Evolutionary conservation across 2,888 invertebrate genomes (phyloP).

Genomic region (Laothoe populi): DNA sequence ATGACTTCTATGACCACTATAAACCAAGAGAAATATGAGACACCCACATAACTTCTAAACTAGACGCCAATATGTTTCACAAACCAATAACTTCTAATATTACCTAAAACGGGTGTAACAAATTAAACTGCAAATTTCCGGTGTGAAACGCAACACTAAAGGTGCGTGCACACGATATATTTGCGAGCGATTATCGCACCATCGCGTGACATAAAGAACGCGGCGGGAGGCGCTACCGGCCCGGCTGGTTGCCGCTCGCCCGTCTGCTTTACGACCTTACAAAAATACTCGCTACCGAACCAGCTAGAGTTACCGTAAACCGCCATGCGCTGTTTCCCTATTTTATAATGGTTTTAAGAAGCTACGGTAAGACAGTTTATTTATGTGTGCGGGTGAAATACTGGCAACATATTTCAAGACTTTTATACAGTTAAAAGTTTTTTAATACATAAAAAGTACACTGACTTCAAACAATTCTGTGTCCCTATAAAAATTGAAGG

Average conservation of each 20-base stretch:
- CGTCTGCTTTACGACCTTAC: slow-evolving; percentile 65
- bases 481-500: too few relatives aligned
- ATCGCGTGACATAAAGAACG: slow-evolving; percentile 75
- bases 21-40: neutral
- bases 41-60: neutral
- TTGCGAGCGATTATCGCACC: slow-evolving; percentile 57
- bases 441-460: too few relatives aligned
- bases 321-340: slow-evolving; percentile 29
- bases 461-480: too few relatives aligned
- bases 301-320: slow-evolving; percentile 40
- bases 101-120: slow-evolving; percentile 41
- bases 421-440: neutral
- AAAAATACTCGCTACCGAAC: slow-evolving; percentile 53
- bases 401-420: slow-evolving; percentile 3
- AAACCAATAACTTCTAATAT: slow-evolving; percentile 29
- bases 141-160: slow-evolving; percentile 63
- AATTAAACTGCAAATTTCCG: slow-evolving; percentile 30
- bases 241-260: slow-evolving; percentile 34
- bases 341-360: slow-evolving; percentile 33
- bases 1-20: neutral
- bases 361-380: slow-evolving; percentile 25
- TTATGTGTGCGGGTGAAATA: slow-evolving; percentile 24
- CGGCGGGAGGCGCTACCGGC: slow-evolving; percentile 77
- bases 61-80: neutral
- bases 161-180: slow-evolving; percentile 64